Evolutionary conservation across 2,888 invertebrate genomes (phyloP).

Genomic region (Aelia acuminata): DNA sequence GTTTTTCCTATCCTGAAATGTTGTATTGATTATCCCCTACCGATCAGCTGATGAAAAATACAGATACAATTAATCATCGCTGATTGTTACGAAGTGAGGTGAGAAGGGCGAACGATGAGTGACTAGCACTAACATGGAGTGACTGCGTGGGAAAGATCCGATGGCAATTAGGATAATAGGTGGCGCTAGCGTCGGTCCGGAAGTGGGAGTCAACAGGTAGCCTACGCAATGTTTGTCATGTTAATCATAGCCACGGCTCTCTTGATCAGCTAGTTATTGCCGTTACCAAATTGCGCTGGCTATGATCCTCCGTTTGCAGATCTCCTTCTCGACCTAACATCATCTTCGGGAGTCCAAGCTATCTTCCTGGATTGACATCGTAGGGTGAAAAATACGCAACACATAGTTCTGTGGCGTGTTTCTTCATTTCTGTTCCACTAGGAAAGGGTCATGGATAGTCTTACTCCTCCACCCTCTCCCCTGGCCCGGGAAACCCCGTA

Average conservation of each 20-base stretch:
- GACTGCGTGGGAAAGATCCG: conserved; percentile 29
- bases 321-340: neutral
- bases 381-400: too few relatives aligned
- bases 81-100: neutral
- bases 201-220: conserved; percentile 65
- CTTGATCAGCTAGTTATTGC: conserved; percentile 49
- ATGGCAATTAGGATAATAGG: conserved; percentile 62
- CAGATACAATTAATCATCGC: neutral
- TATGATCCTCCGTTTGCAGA: neutral
- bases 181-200: conserved; percentile 53
- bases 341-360: too few relatives aligned
- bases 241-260: conserved; percentile 54
- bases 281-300: conserved; percentile 49
- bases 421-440: too few relatives aligned
- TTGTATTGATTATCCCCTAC: neutral
- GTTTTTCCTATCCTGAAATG: neutral
- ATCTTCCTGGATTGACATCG: too few relatives aligned
- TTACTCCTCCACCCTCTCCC: too few relatives aligned
- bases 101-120: neutral
- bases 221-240: conserved; percentile 22
- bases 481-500: too few relatives aligned
- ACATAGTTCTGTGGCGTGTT: too few relatives aligned
- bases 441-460: too few relatives aligned
- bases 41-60: too few relatives aligned
- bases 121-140: too few relatives aligned